These are phyloP conservation scores for Avahi laniger DNA, from an alignment of 2,797 vertebrate species.

Conservation along the genomic window DNA sequence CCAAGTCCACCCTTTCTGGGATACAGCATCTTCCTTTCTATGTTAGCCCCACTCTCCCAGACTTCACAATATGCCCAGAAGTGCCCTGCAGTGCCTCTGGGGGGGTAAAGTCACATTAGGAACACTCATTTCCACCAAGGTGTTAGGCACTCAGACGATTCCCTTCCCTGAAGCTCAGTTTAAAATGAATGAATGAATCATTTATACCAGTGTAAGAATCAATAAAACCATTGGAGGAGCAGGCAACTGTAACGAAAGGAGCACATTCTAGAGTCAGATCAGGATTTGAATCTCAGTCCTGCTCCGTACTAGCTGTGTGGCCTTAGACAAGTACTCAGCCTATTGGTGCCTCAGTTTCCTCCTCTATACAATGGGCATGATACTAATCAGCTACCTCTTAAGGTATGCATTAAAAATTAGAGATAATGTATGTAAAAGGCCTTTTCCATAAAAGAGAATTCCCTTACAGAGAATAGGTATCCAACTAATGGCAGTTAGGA, in stretches of 20 bases:
- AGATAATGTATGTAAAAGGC: background rate
- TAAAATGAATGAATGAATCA: slow-evolving; percentile 23
- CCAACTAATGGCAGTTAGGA: background rate
- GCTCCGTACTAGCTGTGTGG: background rate
- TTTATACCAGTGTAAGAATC: background rate
- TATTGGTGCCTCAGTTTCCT: background rate
- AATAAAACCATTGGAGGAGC: background rate
- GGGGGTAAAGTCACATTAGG: background rate
- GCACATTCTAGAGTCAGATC: background rate
- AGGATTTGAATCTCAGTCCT: background rate
- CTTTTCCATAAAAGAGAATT: background rate
- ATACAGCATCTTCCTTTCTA: slow-evolving; percentile 10
- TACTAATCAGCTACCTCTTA: background rate
- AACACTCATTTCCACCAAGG: background rate
- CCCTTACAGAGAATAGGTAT: background rate
- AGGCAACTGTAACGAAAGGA: background rate
- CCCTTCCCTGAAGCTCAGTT: background rate
- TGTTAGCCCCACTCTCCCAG: background rate
- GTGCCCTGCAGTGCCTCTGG: background rate
- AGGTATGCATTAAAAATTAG: background rate
- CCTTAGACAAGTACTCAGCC: background rate
- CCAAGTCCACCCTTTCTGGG: background rate
- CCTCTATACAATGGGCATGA: background rate
- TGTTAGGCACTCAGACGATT: background rate
- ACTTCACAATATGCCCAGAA: background rate